phyloP scores from a whole-genome alignment of 2,797 vertebrate genomes.

The Loriculus beryllinus region DNA sequence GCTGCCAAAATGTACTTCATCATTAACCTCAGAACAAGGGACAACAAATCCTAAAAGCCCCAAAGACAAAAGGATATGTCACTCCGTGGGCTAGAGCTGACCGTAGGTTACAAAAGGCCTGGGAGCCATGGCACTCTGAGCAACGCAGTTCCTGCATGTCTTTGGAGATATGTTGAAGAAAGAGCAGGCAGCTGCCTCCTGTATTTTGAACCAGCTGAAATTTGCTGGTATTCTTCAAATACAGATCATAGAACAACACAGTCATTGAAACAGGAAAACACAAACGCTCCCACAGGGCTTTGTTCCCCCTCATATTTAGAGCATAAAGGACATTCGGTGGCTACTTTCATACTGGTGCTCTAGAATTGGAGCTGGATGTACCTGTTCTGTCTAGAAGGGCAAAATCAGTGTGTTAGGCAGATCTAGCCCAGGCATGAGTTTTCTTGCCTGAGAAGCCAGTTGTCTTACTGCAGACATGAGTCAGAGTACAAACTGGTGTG shows the following conservation, averaged over 20 bases:
- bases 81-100: not conserved
- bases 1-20: not conserved
- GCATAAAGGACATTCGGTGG: not conserved
- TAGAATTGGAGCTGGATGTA: not conserved
- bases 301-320: not conserved
- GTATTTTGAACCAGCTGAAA: not conserved
- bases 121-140: not conserved
- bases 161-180: not conserved
- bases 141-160: fast-evolving
- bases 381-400: not conserved
- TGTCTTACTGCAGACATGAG: not conserved
- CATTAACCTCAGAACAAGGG: not conserved
- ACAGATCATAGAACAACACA: not conserved
- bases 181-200: not conserved
- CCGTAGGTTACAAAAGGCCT: not conserved
- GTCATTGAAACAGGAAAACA: not conserved
- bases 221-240: not conserved
- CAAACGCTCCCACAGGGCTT: not conserved
- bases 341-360: not conserved
- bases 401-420: not conserved
- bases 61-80: not conserved
- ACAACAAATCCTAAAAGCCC: not conserved
- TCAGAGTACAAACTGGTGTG: not conserved
- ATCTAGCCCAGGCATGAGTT: not conserved
- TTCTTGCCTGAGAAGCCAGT: not conserved